Evolutionary conservation across 30 jellyfish, hydroid and myxozoan genomes (phyloP).

Genomic region (Aurelia sp.): DNA sequence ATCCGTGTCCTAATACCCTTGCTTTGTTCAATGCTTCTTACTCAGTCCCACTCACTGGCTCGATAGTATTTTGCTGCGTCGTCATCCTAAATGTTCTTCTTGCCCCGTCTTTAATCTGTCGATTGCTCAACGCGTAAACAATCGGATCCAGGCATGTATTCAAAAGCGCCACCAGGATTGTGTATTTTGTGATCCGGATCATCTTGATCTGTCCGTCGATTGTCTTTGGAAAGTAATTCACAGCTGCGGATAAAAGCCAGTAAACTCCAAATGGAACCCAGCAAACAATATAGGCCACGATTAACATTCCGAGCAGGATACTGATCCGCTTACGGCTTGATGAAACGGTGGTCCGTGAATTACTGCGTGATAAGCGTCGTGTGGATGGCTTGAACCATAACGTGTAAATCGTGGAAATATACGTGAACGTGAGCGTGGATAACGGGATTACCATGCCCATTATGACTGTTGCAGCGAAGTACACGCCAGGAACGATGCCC

Average conservation of each 20-base stretch:
- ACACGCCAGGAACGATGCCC: conserved; percentile 74
- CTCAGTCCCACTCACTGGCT: conserved; percentile 55
- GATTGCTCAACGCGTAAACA: conserved; percentile 86
- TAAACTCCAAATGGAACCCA: conserved; percentile 92
- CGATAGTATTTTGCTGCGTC: conserved; percentile 40
- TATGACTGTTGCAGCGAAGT: conserved; percentile 75
- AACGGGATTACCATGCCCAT: conserved; percentile 79
- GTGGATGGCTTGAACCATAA: conserved; percentile 75
- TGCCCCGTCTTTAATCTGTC: conserved; percentile 74
- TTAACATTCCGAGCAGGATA: conserved; percentile 80
- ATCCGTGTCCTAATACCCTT: too few relatives aligned
- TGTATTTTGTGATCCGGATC: conserved; percentile 65
- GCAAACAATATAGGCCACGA: conserved; percentile 77
- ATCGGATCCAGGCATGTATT: conserved; percentile 86
- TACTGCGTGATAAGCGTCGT: conserved; percentile 41
- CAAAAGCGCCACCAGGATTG: conserved; percentile 80
- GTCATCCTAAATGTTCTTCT: conserved; percentile 25
- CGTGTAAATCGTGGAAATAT: conserved; percentile 82
- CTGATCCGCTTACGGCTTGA: conserved; percentile 72
- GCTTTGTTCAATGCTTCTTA: too few relatives aligned
- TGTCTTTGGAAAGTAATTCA: conserved; percentile 56
- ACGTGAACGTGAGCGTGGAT: conserved; percentile 83
- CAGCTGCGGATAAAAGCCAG: conserved; percentile 91
- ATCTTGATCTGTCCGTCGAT: conserved; percentile 69
- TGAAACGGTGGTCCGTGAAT: conserved; percentile 55